Evolutionary conservation across 2,797 vertebrate species (phyloP).

Genomic region (Orestias chungarensis): DNA sequence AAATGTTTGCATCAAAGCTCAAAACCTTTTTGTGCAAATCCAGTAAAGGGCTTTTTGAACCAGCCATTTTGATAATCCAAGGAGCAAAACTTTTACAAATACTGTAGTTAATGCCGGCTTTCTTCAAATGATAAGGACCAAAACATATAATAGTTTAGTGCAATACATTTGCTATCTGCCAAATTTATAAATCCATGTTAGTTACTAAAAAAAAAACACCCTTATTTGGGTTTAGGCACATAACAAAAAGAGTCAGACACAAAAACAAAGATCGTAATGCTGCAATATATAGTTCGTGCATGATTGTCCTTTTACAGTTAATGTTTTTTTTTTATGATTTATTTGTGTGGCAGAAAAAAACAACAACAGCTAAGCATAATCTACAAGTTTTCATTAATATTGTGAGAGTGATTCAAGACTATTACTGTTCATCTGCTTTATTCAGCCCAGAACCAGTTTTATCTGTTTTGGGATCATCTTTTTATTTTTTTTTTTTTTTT

Average conservation of each 20-base stretch:
- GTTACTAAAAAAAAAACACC: background rate
- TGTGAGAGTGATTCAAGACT: background rate
- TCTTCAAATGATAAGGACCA: background rate
- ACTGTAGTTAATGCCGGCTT: constrained; percentile 11
- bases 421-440: background rate
- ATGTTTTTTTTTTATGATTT: background rate
- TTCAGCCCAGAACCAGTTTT: background rate
- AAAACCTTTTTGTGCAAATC: constrained; percentile 27
- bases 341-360: background rate
- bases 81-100: constrained; percentile 19
- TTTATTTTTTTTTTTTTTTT: too few relatives aligned
- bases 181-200: background rate
- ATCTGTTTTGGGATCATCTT: background rate
- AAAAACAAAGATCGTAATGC: background rate
- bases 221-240: background rate
- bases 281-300: background rate
- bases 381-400: background rate
- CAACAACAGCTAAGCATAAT: background rate
- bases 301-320: background rate
- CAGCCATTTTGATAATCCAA: constrained; percentile 40
- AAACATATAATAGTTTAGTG: background rate
- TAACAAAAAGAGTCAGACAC: background rate
- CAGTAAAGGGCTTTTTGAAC: constrained; percentile 22
- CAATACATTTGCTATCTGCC: background rate
- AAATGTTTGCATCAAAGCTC: constrained; percentile 9